Conservation (phyloP, 2,888 invertebrate genomes). For the Aphidius colemani region DNA sequence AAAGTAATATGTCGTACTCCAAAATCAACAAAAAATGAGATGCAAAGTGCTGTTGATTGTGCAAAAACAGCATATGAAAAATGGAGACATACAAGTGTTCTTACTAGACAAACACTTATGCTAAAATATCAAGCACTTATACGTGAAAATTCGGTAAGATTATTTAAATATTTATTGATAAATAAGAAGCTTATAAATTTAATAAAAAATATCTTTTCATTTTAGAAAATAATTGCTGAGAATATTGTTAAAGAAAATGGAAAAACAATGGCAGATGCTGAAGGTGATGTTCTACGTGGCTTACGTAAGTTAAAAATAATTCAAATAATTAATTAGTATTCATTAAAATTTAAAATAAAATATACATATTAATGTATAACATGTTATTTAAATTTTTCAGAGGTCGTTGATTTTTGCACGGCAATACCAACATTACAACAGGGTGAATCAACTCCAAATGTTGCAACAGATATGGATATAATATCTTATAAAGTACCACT, state of each 20-base stretch:
- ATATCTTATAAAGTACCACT: conserved; percentile 89
- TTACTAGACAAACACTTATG: conserved; percentile 92
- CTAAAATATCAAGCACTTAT: conserved; percentile 68
- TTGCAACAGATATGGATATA: conserved; percentile 97
- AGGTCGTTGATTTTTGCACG: conserved; percentile 97
- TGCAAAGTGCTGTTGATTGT: conserved; percentile 86
- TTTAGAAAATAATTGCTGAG: conserved; percentile 81
- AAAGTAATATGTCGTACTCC: conserved; percentile 82
- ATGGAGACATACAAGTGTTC: conserved; percentile 91
- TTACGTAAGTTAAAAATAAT: conserved; percentile 76
- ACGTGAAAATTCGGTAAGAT: conserved; percentile 57
- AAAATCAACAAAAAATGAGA: conserved; percentile 84
- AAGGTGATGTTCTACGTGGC: conserved; percentile 96
- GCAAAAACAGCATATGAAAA: conserved; percentile 75
- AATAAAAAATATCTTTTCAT: background rate
- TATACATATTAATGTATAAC: background rate
- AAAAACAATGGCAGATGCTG: conserved; percentile 95
- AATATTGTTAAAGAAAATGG: conserved; percentile 96
- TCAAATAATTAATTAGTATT: background rate
- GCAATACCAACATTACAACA: conserved; percentile 89
- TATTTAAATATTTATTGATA: background rate
- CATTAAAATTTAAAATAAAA: background rate
- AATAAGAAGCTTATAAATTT: background rate
- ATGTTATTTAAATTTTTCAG: conserved; percentile 59
- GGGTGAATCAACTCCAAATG: conserved; percentile 86